A percentile compares a stretch with the other conserved stretches of the same genome.
Conservation (phyloP, 2,888 invertebrate genomes). For the Himalopsyche japonica region DNA sequence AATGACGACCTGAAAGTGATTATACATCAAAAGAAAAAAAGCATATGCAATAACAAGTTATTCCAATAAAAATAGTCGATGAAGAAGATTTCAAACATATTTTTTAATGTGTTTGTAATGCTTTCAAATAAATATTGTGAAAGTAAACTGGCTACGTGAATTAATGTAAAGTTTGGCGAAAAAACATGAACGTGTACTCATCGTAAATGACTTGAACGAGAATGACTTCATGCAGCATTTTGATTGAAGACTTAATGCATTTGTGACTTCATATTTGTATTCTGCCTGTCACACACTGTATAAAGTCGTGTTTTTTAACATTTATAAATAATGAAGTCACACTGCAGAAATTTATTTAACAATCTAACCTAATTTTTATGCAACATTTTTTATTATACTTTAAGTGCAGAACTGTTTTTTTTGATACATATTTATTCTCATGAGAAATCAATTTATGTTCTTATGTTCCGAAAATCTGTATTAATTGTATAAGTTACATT, state of each 20-base stretch:
- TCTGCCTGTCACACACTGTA: neutral
- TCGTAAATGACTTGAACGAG: neutral
- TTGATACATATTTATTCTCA: too few relatives aligned
- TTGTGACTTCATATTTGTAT: neutral
- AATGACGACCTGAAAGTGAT: too few relatives aligned
- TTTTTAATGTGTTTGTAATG: neutral
- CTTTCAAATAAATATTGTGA: neutral
- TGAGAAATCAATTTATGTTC: too few relatives aligned
- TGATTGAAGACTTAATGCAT: slow-evolving; percentile 1
- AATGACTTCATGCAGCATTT: neutral
- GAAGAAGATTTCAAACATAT: neutral
- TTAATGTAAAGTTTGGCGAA: neutral
- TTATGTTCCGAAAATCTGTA: too few relatives aligned
- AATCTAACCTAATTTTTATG: too few relatives aligned
- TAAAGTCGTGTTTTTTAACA: neutral
- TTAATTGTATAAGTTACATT: too few relatives aligned
- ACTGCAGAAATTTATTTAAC: too few relatives aligned
- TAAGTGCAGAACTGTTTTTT: too few relatives aligned
- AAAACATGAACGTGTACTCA: neutral
- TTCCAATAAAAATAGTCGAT: neutral
- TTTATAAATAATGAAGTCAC: neutral
- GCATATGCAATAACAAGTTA: too few relatives aligned
- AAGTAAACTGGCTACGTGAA: neutral
- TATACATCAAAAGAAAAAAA: too few relatives aligned
- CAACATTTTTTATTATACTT: too few relatives aligned